Conservation (phyloP, 2,113 vertebrate species). For the Rissa tridactyla region DNA sequence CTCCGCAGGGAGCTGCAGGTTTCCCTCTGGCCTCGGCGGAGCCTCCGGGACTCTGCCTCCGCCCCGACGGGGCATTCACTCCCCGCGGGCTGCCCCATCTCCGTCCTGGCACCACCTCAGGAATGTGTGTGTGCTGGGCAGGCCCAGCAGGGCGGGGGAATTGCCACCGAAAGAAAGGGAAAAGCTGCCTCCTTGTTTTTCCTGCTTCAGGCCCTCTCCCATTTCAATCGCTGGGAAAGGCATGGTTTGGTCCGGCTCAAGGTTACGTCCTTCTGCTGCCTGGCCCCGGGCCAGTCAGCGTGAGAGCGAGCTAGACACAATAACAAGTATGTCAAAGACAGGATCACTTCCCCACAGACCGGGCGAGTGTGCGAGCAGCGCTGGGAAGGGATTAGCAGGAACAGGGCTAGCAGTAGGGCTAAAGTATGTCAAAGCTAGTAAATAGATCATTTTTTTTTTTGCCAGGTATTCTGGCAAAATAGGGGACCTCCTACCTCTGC, state of each 20-base stretch:
- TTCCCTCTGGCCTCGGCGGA: background rate
- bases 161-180: conserved; percentile 11
- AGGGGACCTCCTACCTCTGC: background rate
- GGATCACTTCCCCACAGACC: conserved; percentile 37
- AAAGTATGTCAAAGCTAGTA: background rate
- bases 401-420: background rate
- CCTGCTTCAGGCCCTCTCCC: conserved; percentile 19
- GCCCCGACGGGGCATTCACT: fast-evolving
- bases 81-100: background rate
- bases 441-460: background rate
- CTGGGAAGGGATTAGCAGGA: background rate
- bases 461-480: background rate
- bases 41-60: background rate
- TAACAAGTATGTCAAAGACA: conserved; percentile 32
- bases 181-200: conserved; percentile 44
- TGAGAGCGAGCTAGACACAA: conserved; percentile 56
- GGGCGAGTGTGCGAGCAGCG: background rate
- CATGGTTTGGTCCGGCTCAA: background rate
- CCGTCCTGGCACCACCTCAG: background rate
- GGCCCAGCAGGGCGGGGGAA: background rate
- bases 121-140: background rate
- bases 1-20: background rate
- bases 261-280: conserved; percentile 39
- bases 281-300: conserved; percentile 38
- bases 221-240: conserved; percentile 25